Conservation (phyloP, 2,113 vertebrate genomes). For the Galeopterus variegatus region DNA sequence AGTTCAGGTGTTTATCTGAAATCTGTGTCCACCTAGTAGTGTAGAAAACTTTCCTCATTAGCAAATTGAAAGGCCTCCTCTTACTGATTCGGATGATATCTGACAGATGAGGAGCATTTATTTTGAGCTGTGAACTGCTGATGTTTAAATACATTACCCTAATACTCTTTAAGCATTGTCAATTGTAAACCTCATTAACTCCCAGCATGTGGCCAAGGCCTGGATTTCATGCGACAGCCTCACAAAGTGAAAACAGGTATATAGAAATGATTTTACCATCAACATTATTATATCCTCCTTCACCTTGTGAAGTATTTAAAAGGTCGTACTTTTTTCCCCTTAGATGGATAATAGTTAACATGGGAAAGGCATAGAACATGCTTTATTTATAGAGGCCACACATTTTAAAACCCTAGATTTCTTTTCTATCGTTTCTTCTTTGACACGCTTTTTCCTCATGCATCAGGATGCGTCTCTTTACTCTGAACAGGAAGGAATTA, state of each 20-base stretch:
- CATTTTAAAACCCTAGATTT: background rate
- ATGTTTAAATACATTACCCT: conserved; percentile 84
- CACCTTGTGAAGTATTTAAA: conserved; percentile 66
- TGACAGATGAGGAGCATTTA: conserved; percentile 57
- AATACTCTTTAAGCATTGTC: conserved; percentile 81
- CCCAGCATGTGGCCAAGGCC: conserved; percentile 82
- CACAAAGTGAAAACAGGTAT: conserved; percentile 81
- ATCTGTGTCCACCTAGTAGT: conserved; percentile 56
- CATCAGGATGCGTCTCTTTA: background rate
- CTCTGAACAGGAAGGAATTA: background rate
- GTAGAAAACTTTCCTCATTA: conserved; percentile 15
- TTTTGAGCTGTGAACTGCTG: conserved; percentile 62
- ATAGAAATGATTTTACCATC: conserved; percentile 78
- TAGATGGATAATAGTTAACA: background rate
- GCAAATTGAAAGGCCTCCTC: conserved; percentile 4
- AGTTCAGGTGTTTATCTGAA: conserved; percentile 58
- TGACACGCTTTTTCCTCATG: conserved; percentile 12
- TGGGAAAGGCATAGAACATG: background rate
- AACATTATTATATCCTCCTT: conserved; percentile 70
- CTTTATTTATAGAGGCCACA: background rate
- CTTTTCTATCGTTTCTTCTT: background rate
- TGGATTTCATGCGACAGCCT: conserved; percentile 71
- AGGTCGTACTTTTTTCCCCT: background rate
- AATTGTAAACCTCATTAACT: conserved; percentile 85
- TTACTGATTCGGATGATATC: background rate